Conservation (phyloP, 2,888 invertebrate species). For the Cerceris rybyensis region DNA sequence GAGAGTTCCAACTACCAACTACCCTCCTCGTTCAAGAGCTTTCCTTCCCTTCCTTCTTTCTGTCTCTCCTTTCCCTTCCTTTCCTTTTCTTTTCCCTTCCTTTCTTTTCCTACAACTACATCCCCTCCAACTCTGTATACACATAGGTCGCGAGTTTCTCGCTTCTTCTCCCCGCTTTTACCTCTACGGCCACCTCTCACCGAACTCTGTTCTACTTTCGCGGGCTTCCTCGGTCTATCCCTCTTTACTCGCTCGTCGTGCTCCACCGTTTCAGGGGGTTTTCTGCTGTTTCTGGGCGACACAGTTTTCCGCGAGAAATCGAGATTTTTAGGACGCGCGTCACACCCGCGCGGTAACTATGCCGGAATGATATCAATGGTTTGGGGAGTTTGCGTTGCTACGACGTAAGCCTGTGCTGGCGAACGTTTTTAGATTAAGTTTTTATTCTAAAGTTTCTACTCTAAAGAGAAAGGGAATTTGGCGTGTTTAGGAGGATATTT, state of each 20-base stretch:
- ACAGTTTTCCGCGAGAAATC: conserved; percentile 15
- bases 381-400: too few relatives aligned
- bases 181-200: too few relatives aligned
- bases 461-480: too few relatives aligned
- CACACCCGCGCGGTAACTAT: neutral
- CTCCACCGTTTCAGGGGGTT: neutral
- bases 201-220: conserved; percentile 31
- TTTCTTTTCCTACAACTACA: neutral
- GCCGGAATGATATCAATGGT: neutral
- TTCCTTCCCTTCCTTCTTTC: conserved; percentile 39
- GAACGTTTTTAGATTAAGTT: too few relatives aligned
- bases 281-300: conserved; percentile 10
- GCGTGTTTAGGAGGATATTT: too few relatives aligned
- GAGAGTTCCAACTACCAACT: conserved; percentile 59
- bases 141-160: too few relatives aligned
- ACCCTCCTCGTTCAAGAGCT: conserved; percentile 42
- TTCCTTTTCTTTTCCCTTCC: conserved; percentile 12
- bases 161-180: too few relatives aligned
- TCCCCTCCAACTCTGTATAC: too few relatives aligned
- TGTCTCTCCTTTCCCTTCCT: conserved; percentile 4
- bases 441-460: too few relatives aligned
- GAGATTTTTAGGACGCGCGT: conserved; percentile 10
- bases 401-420: too few relatives aligned
- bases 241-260: conserved; percentile 19
- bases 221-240: conserved; percentile 23